A percentile compares a stretch with the other conserved stretches of the same genome.
Evolutionary conservation across 2,888 invertebrate genomes (phyloP).

Genomic region (Tridacna crocea): DNA sequence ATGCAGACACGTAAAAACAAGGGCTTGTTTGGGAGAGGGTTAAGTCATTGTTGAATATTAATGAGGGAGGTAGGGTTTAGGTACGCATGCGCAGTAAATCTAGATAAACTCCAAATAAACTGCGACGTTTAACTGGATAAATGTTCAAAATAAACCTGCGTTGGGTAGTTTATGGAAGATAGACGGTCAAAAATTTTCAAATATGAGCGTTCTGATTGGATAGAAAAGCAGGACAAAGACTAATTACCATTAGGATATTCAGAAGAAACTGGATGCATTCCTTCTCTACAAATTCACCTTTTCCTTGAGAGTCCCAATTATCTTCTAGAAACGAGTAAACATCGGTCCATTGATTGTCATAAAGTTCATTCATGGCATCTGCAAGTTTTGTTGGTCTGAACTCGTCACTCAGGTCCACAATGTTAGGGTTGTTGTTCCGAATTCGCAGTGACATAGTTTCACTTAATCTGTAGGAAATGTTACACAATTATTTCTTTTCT

Average conservation of each 20-base stretch:
- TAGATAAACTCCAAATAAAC: too few relatives aligned
- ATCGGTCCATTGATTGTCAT: constrained; percentile 25
- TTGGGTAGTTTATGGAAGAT: too few relatives aligned
- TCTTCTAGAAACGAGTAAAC: constrained; percentile 11
- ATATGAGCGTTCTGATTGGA: too few relatives aligned
- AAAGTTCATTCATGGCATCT: constrained; percentile 9
- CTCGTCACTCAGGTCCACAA: constrained; percentile 15
- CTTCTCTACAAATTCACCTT: not conserved
- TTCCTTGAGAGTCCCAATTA: not conserved
- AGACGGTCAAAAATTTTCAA: too few relatives aligned
- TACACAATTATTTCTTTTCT: not conserved
- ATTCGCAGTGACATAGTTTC: constrained; percentile 9
- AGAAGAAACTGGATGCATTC: constrained; percentile 5
- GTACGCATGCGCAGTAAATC: too few relatives aligned
- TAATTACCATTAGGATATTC: constrained; percentile 11
- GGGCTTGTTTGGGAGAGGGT: too few relatives aligned
- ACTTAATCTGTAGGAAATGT: not conserved
- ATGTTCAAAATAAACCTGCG: too few relatives aligned
- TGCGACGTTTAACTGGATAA: too few relatives aligned
- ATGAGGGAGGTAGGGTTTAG: too few relatives aligned
- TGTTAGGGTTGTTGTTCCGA: constrained; percentile 12
- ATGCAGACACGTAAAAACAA: too few relatives aligned
- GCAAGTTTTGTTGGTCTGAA: constrained; percentile 14
- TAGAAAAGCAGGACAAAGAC: too few relatives aligned
- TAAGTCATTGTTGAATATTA: too few relatives aligned